Evolutionary conservation across 2,113 vertebrate genomes (phyloP).

Genomic region (Spea multiplicata): DNA sequence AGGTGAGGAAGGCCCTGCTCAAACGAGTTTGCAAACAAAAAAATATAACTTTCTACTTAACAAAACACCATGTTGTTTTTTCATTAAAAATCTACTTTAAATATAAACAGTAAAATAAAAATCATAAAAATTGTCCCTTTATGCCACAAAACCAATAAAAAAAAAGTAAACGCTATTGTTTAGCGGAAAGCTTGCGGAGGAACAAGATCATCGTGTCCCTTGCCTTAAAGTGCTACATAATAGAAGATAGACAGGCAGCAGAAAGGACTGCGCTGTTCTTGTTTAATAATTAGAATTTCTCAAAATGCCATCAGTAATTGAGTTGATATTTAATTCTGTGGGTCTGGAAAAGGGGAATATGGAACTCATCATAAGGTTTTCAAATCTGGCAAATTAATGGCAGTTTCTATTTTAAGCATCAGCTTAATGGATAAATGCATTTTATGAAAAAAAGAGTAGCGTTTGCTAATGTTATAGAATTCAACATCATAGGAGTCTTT

Average conservation of each 20-base stretch:
- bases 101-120: too few species aligned
- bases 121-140: too few species aligned
- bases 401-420: slow-evolving; percentile 23
- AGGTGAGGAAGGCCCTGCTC: too few species aligned
- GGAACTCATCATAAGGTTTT: slow-evolving; percentile 20
- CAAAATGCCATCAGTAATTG: slow-evolving; percentile 40
- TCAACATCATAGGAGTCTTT: neutral
- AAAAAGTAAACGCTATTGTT: too few species aligned
- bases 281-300: slow-evolving; percentile 14
- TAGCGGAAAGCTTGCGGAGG: neutral
- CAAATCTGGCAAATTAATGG: slow-evolving; percentile 12
- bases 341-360: slow-evolving; percentile 20
- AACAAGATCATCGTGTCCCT: neutral
- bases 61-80: too few species aligned
- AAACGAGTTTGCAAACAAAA: too few species aligned
- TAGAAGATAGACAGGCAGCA: neutral
- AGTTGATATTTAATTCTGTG: slow-evolving; percentile 35
- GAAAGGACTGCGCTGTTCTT: neutral
- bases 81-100: too few species aligned
- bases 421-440: neutral
- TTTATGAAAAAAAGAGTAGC: neutral
- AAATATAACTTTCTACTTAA: too few species aligned
- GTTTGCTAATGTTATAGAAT: neutral
- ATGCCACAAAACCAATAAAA: too few species aligned
- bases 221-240: neutral